A percentile compares a stretch with the other conserved stretches of the same genome.
Conservation (phyloP, 1,140 invertebrate species). For the Dreissena rostriformis region DNA sequence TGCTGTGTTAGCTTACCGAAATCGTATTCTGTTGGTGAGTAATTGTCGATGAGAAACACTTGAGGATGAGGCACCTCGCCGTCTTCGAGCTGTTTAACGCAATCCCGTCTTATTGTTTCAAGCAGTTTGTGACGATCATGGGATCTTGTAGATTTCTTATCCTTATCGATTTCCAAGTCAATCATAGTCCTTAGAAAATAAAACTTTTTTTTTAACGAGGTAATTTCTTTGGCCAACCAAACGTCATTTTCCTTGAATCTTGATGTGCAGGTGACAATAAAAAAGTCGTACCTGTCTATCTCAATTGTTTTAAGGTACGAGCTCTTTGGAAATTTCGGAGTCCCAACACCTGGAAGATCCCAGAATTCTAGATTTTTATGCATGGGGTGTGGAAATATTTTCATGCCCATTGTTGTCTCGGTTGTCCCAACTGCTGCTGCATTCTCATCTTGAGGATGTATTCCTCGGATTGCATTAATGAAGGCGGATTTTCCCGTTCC, state of each 20-base stretch:
- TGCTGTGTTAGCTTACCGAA: background rate
- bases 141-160: background rate
- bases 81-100: background rate
- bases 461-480: background rate
- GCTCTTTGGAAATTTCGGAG: background rate
- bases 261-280: background rate
- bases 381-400: background rate
- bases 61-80: background rate
- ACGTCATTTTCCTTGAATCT: conserved; percentile 2
- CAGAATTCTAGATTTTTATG: background rate
- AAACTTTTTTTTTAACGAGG: background rate
- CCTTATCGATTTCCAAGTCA: background rate
- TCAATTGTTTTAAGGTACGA: background rate
- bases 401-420: background rate
- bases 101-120: background rate
- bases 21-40: background rate
- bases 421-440: conserved; percentile 1
- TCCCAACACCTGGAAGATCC: conserved; percentile 5
- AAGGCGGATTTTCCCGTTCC: conserved; percentile 16
- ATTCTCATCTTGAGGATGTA: background rate
- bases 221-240: background rate
- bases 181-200: background rate
- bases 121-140: background rate
- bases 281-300: background rate
- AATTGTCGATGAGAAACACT: background rate